Evolutionary conservation across 2,113 vertebrate genomes (phyloP).

Genomic region (Cyprinus carpio): DNA sequence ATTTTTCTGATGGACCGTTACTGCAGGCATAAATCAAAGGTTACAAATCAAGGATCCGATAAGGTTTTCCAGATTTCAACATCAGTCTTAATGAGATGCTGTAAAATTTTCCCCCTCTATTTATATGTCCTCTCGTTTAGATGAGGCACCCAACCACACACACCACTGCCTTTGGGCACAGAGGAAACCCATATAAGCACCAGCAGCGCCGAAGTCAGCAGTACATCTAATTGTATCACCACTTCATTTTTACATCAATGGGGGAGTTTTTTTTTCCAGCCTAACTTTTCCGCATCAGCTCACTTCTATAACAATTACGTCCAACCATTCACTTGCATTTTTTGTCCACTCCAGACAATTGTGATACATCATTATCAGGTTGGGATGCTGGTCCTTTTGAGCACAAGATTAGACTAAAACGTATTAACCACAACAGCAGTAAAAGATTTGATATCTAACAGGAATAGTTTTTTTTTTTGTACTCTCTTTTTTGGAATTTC

Average conservation of each 20-base stretch:
- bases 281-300: neutral
- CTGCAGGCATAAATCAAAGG: neutral
- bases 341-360: neutral
- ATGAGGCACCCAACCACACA: constrained; percentile 59
- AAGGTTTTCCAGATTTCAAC: neutral
- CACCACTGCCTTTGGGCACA: constrained; percentile 59
- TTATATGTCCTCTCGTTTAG: constrained; percentile 71
- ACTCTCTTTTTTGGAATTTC: neutral
- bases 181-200: constrained; percentile 8
- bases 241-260: neutral
- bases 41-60: neutral
- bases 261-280: neutral
- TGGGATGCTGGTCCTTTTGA: neutral
- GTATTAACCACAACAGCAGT: neutral
- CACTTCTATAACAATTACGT: neutral
- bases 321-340: neutral
- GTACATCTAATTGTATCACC: constrained; percentile 58
- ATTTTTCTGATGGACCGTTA: neutral
- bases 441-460: neutral
- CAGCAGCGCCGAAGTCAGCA: constrained; percentile 65
- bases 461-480: too few relatives aligned
- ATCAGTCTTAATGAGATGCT: neutral
- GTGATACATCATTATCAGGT: constrained; percentile 1
- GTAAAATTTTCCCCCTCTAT: constrained; percentile 52
- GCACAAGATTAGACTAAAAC: neutral